Evolutionary conservation across 2,113 vertebrate species (phyloP).

Genomic region (Etheostoma spectabile): DNA sequence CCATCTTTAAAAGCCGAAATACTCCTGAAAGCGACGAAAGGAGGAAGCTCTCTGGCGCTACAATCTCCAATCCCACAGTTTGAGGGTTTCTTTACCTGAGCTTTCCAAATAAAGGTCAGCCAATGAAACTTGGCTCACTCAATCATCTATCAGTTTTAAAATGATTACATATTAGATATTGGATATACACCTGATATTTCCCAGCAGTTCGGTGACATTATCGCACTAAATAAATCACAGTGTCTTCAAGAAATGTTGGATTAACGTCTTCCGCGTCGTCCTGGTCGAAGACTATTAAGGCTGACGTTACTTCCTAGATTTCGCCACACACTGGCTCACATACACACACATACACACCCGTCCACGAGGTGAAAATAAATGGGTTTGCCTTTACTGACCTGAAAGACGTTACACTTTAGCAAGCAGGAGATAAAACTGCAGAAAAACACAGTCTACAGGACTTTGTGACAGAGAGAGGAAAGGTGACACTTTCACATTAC

Average conservation of each 20-base stretch:
- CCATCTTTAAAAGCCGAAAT: slow-evolving; percentile 8
- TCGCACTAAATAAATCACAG: neutral
- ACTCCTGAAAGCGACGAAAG: neutral
- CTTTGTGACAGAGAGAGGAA: rapidly evolving
- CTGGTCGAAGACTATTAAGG: slow-evolving; percentile 11
- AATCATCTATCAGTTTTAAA: neutral
- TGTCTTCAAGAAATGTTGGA: neutral
- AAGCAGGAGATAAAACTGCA: neutral
- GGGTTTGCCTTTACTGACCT: neutral
- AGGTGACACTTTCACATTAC: neutral
- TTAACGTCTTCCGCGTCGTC: slow-evolving; percentile 40
- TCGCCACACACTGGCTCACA: neutral
- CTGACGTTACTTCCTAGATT: slow-evolving; percentile 75
- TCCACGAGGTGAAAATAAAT: slow-evolving; percentile 20
- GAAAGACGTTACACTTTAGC: neutral
- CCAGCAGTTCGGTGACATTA: neutral
- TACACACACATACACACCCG: neutral
- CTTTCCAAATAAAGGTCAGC: slow-evolving; percentile 10
- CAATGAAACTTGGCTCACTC: neutral
- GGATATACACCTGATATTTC: neutral
- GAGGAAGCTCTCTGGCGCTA: neutral
- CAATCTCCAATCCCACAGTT: slow-evolving; percentile 22
- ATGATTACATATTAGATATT: neutral
- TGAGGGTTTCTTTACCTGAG: slow-evolving; percentile 44
- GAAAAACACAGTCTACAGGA: neutral